Percentiles rank a stretch among this genome's conserved stretches.
Conservation (phyloP, 2,113 vertebrate genomes). For the mouse (Mus musculus) region DNA sequence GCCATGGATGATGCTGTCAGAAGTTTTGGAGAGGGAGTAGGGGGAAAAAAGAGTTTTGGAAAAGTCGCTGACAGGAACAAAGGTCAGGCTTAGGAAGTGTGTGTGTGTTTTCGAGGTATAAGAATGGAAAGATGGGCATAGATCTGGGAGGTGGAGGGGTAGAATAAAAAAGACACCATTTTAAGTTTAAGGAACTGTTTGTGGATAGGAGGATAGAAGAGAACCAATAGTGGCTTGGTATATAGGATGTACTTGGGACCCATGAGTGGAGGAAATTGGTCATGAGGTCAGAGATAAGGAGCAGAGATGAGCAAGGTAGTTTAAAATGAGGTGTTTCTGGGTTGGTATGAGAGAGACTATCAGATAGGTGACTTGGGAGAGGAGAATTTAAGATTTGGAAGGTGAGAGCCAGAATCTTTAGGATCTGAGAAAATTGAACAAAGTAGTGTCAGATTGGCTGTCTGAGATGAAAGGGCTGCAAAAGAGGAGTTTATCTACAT, state of each 20-base stretch:
- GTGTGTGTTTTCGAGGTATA: no score
- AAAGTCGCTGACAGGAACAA: neutral
- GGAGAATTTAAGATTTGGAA: neutral
- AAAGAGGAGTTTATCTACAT: neutral
- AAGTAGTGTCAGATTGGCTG: neutral
- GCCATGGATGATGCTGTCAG: neutral
- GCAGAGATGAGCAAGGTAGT: neutral
- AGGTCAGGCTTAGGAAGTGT: no score
- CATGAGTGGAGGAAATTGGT: neutral
- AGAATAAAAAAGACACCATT: no score
- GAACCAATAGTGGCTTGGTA: no score
- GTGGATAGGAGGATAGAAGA: neutral
- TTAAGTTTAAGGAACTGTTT: no score
- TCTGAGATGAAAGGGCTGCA: neutral
- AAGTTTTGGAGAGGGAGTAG: no score
- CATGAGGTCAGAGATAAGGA: neutral
- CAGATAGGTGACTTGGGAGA: neutral
- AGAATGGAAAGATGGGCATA: no score
- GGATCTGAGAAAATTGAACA: neutral
- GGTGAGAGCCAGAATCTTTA: neutral
- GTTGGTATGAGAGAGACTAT: neutral
- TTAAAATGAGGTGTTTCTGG: neutral
- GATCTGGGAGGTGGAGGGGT: no score
- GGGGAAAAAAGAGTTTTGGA: no score
- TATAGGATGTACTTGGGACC: no score